phyloP scores from a whole-genome alignment of 2,888 invertebrate species.

The Ephialtes manifestator region DNA sequence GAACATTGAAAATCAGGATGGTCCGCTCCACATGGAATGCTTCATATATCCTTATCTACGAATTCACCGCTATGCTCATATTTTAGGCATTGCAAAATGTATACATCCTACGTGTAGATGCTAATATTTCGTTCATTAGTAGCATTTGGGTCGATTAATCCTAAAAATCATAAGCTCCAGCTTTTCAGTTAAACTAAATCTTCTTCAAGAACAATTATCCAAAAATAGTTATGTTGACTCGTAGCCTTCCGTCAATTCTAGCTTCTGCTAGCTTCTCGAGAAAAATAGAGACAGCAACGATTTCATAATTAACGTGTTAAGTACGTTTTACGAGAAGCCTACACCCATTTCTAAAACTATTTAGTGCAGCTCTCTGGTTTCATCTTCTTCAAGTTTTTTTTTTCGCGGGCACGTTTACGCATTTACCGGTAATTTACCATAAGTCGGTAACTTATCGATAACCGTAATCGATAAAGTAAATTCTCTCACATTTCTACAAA shows the following conservation, averaged over 20 bases:
- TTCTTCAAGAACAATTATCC: too few relatives aligned
- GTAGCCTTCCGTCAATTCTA: background rate
- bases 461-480: too few relatives aligned
- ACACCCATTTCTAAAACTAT: background rate
- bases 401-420: background rate
- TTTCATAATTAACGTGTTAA: background rate
- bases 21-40: too few relatives aligned
- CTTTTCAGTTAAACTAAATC: too few relatives aligned
- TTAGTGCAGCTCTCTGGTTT: conserved; percentile 1
- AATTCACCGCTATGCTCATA: too few relatives aligned
- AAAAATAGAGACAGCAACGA: background rate
- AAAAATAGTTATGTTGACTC: background rate
- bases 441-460: background rate
- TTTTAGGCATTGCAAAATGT: too few relatives aligned
- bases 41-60: too few relatives aligned
- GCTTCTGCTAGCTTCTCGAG: background rate
- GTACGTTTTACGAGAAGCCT: background rate
- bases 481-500: background rate
- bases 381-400: background rate
- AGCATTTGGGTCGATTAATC: too few relatives aligned
- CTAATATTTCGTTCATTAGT: too few relatives aligned
- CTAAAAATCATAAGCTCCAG: too few relatives aligned
- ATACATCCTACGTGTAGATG: too few relatives aligned
- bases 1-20: too few relatives aligned
- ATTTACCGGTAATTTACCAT: background rate